Evolutionary conservation across 2,888 invertebrate species (phyloP).

Genomic region (Tenthredo distinguenda): DNA sequence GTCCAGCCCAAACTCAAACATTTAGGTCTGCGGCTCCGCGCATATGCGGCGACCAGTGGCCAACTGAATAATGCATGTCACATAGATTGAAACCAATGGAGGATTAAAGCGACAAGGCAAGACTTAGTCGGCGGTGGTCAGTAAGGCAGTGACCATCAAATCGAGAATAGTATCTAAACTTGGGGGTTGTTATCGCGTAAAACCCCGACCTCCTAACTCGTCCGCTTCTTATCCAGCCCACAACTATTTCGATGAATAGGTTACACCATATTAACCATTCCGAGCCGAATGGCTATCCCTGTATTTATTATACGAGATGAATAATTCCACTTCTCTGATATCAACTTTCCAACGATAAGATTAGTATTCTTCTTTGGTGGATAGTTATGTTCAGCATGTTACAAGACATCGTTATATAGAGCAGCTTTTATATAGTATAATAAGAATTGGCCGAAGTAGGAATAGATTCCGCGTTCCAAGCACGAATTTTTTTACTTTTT

Average conservation of each 20-base stretch:
- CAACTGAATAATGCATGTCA: constrained; percentile 64
- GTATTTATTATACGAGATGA: constrained; percentile 17
- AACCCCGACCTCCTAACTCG: background rate
- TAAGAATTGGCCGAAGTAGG: background rate
- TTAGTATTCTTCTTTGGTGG: background rate
- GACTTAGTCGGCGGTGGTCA: constrained; percentile 35
- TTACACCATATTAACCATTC: constrained; percentile 26
- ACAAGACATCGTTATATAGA: background rate
- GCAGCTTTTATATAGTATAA: background rate
- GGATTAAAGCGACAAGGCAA: constrained; percentile 63
- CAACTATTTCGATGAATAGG: constrained; percentile 15
- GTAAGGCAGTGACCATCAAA: constrained; percentile 42
- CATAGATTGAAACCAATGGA: constrained; percentile 63
- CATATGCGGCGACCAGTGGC: constrained; percentile 64
- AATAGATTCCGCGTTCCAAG: background rate
- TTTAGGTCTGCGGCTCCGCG: constrained; percentile 62
- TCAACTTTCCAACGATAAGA: background rate
- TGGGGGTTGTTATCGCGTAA: constrained; percentile 36
- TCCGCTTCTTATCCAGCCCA: background rate
- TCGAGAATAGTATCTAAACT: constrained; percentile 43
- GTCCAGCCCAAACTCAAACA: constrained; percentile 60
- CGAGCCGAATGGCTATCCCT: background rate
- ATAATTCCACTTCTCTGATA: background rate
- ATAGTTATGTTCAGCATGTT: background rate
- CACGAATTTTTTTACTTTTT: background rate